Evolutionary conservation across 2,888 invertebrate genomes (phyloP).

Genomic region (Eupithecia tripunctaria): DNA sequence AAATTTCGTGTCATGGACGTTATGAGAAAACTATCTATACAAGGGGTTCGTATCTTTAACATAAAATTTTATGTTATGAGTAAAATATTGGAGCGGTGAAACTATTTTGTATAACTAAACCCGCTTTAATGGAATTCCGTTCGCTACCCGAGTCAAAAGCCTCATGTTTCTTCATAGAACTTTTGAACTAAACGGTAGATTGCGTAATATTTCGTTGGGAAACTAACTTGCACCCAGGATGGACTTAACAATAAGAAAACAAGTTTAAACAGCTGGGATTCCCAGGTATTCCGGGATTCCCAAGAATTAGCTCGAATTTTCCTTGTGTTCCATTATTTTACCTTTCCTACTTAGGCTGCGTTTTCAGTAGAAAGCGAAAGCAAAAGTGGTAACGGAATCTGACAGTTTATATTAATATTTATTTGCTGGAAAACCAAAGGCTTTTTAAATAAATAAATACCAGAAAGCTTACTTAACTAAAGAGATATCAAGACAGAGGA

Average conservation of each 20-base stretch:
- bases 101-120: neutral
- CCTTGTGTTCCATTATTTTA: neutral
- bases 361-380: neutral
- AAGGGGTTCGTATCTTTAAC: no score
- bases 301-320: neutral
- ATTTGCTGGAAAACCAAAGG: no score
- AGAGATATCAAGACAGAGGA: neutral
- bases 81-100: no score
- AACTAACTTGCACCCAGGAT: conserved; percentile 4
- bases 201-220: neutral
- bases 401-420: no score
- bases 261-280: neutral
- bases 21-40: no score
- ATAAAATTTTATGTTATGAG: no score
- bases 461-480: neutral
- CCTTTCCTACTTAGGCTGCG: neutral
- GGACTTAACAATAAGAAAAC: neutral
- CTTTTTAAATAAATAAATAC: no score
- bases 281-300: neutral
- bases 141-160: neutral
- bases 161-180: neutral
- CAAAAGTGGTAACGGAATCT: neutral
- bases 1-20: no score
- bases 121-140: neutral
- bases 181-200: neutral